Evolutionary conservation across 2,113 vertebrate species (phyloP), one percentile per base, ranked within the genome.

Genomic region (Hemiprocne comata): DNA sequence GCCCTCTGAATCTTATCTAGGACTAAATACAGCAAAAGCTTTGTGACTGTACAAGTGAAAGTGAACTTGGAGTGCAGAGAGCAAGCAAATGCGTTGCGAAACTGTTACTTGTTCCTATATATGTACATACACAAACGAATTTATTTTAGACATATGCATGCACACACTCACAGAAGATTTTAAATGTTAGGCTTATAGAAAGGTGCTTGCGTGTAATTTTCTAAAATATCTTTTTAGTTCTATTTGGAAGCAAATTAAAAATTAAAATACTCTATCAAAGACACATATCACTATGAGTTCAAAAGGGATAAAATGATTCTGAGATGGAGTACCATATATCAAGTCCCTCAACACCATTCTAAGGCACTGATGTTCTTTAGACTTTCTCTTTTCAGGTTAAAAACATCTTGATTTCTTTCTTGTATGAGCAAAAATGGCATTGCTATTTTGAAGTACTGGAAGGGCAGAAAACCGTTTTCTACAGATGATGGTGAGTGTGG

Each of bases 1-100:
- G 84, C 44, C 24, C 36, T 94, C 83, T 36, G 58, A 93, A 75
- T 84, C 90, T 94, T 94, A 96, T 86, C 93, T 81, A 16, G 66
- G 34, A 69, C 53, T 40, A 33, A 91, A 77, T 50, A 24, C 83
- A 84, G 54, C 33, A 78, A 89, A 86, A 80, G 24, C 46, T 83
- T 79, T 48, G 20, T 62, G 85, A 89, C 76, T 78, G 74, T 4
- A 2, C 36, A 89, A 79, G 76, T 13, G 13, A 36, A 84, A 80
- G 60, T 17, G 53, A 91, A 50, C 33, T 42, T 51, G 33, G 65
- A 78, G 54, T 9, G 64, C 46, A 70, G 48, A 71, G 90, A 92
- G 38, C 38, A 71, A 76, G 55, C 11, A 69, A 70, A 80, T 1
- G 12, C 53, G 51, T 51, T 80, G 64, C n/a, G 83, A 93, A 90